Base-by-base conservation (phyloP, 2,888 invertebrate species). In the Protula sp. region DNA sequence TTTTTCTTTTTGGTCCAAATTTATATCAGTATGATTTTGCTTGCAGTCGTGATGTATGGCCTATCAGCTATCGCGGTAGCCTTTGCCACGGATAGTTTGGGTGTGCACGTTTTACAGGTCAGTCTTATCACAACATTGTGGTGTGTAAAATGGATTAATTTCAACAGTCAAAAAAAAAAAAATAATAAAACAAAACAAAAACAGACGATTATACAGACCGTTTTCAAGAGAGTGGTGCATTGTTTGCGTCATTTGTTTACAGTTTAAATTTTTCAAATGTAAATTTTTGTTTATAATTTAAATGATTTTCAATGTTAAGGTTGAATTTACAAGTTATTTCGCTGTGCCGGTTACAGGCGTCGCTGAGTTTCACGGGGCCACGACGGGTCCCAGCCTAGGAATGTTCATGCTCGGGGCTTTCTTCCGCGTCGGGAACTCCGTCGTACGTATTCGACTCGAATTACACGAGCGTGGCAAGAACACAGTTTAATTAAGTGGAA, bases 391-490 rank as follows among this genome's bases (percentile, higher is more conserved):
- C 4, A 60, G 70, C 3, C 68, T 75, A 0, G 78, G 78, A 2
- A 68, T 78, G 60, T 78, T 78, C 62, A 64, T 72, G 0, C 68
- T 78, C 1, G 78, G 76, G 2, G 74, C 71, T 24, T 19, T 68
- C 28, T 67, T 63, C 47, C 63, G 63, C 3, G 59, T 50, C n/a
- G 67, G 65, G 24, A 69, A 67, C 58, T 60, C 63, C 30, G 58
- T 55, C 56, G 67, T 67, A 5, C 47, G 57, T 19, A 31, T 19
- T n/a, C n/a, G 29, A 24, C n/a, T n/a, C n/a, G n/a, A n/a, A n/a
- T n/a, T n/a, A n/a, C n/a, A n/a, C n/a, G n/a, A n/a, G n/a, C 3
- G 4, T 5, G 26, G 26, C 22, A 22, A 14, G 22, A 24, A 47
- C 22, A 24, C 3, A 47, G 14, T 26, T 4, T 26, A 47, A 22